Base-by-base conservation (phyloP, 53 echinoderm and acorn worm species). In the Antedon mediterranea region DNA sequence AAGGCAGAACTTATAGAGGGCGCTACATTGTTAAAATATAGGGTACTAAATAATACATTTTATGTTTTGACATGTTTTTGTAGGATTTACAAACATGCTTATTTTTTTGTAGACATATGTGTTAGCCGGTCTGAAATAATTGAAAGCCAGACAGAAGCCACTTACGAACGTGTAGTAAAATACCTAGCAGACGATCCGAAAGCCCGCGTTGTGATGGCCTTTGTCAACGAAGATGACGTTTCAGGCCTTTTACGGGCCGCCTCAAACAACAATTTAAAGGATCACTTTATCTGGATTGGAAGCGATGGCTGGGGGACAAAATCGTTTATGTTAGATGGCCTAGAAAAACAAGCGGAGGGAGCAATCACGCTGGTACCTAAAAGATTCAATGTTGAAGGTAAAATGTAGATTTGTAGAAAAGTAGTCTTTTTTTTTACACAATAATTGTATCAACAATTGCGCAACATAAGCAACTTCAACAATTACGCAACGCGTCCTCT, bases 221-320 rank as follows among this genome's bases (percentile, higher is more conserved):
- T 98, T 77, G 98, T 92, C 30, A 88, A 88, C 27, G 98, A 98
- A 82, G 84, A 86, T 41, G 92, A 92, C 81, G 82, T 88, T 29
- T 74, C 86, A 34, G 78, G 86, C 77, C 81, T 98, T 28, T 84
- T 98, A 11, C 88, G 82, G 3, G 98, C 98, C 43, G 91, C 90
- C n/a, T 72, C 80, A 29, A 84, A 90, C 34, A 86, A 88, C 9
- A 93, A 93, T 30, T 84, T 88, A 26, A 86, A 84, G 31, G 87
- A 84, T 30, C 92, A 92, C 73, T 98, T 98, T 76, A 85, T 90
- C 31, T 89, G 92, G 98, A 87, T 98, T 31, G 98, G 91, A 18
- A 93, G 98, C 72, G 98, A 98, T 70, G 92, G 93, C 79, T 98
- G 98, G 98, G 98, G 98, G 18, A 93, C 93, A 3, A 97, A 98